phyloP scores from a whole-genome alignment of 1,140 invertebrate genomes.

The Trichoplusia ni region DNA sequence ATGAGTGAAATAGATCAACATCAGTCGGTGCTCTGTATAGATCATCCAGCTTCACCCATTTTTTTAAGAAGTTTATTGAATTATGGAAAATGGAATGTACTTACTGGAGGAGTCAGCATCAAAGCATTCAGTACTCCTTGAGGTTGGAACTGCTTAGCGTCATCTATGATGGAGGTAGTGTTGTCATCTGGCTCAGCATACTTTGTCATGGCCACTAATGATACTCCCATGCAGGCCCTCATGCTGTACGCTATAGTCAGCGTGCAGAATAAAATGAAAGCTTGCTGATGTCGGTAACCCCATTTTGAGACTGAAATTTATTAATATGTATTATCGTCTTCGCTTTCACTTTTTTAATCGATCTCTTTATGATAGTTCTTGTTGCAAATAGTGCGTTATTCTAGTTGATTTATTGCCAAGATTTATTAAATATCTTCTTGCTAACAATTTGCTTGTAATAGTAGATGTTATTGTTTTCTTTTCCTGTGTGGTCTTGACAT shows the following conservation, averaged over 20 bases:
- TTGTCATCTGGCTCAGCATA: neutral
- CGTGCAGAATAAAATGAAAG: conserved; percentile 84
- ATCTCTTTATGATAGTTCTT: too few relatives aligned
- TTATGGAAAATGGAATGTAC: conserved; percentile 14
- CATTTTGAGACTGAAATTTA: conserved; percentile 48
- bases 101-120: conserved; percentile 61
- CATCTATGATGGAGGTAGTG: neutral
- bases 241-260: conserved; percentile 86
- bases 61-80: too few relatives aligned
- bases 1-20: too few relatives aligned
- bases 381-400: too few relatives aligned
- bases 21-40: too few relatives aligned
- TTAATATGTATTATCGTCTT: neutral
- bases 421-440: too few relatives aligned
- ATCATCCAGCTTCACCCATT: too few relatives aligned
- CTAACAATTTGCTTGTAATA: too few relatives aligned
- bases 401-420: too few relatives aligned
- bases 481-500: too few relatives aligned
- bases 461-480: too few relatives aligned
- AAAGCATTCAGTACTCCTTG: conserved; percentile 50
- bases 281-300: conserved; percentile 84
- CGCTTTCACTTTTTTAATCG: neutral
- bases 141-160: conserved; percentile 27
- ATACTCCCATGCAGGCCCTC: conserved; percentile 86
- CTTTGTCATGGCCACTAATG: conserved; percentile 86